Evolutionary conservation across 1,140 invertebrate species (phyloP).

Genomic region (Danaus plexippus): DNA sequence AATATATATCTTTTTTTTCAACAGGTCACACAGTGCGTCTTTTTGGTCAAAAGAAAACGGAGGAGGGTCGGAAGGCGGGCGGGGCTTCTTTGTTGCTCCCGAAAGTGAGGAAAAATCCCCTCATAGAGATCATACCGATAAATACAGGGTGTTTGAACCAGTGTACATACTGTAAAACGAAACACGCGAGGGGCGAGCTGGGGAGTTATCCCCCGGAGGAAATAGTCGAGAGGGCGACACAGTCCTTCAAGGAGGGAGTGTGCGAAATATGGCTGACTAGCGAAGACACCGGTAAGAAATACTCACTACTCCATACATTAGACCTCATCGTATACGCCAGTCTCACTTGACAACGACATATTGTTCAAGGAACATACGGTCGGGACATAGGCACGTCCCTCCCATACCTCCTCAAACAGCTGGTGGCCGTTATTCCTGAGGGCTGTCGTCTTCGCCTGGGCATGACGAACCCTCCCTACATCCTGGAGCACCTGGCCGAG

Average conservation of each 20-base stretch:
- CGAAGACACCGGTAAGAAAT: slow-evolving; percentile 87
- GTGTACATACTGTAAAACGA: slow-evolving; percentile 99
- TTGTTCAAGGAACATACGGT: slow-evolving; percentile 86
- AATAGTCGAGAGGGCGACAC: slow-evolving; percentile 83
- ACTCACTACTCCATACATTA: slow-evolving; percentile 1
- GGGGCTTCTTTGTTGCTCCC: slow-evolving; percentile 90
- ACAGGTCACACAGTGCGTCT: slow-evolving; percentile 84
- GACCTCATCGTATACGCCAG: no score
- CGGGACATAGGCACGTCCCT: slow-evolving; percentile 92
- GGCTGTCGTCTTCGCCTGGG: slow-evolving; percentile 91
- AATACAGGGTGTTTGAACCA: slow-evolving; percentile 98
- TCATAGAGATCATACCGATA: slow-evolving; percentile 98
- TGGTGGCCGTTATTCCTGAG: slow-evolving; percentile 93
- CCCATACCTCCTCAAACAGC: slow-evolving; percentile 86
- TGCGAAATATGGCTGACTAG: slow-evolving; percentile 98
- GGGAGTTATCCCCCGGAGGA: slow-evolving; percentile 93
- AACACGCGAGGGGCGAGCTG: slow-evolving; percentile 95
- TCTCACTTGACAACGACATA: not conserved
- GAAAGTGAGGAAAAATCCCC: slow-evolving; percentile 95
- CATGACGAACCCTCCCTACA: slow-evolving; percentile 99
- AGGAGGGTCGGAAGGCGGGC: slow-evolving; percentile 85
- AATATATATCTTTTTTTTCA: slow-evolving; percentile 3
- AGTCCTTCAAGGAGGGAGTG: slow-evolving; percentile 94
- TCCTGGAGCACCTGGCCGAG: slow-evolving; percentile 93
- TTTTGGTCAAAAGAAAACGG: slow-evolving; percentile 88